Evolutionary conservation across 2,797 vertebrate species (phyloP).

Genomic region (Lepilemur septentrionalis): DNA sequence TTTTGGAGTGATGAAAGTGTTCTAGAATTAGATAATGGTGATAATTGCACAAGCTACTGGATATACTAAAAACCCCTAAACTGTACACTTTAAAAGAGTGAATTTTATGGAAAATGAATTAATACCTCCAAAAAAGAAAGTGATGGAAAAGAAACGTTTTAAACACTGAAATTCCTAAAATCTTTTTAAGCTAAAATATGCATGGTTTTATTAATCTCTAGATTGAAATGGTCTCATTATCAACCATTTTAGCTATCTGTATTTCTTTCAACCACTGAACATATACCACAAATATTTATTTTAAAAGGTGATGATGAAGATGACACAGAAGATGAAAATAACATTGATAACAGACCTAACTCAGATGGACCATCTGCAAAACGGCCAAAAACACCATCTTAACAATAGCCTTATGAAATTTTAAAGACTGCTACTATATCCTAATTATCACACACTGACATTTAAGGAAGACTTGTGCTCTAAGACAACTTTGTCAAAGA

Average conservation of each 20-base stretch:
- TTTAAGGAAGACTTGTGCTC: background rate
- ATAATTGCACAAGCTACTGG: background rate
- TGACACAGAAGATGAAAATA: constrained; percentile 83
- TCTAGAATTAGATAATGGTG: background rate
- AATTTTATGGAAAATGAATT: constrained; percentile 8
- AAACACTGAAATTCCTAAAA: constrained; percentile 24
- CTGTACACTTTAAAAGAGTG: background rate
- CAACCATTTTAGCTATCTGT: constrained; percentile 7
- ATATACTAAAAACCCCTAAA: background rate
- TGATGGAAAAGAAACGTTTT: background rate
- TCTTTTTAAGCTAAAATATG: background rate
- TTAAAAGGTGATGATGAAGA: constrained; percentile 81
- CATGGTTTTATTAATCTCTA: constrained; percentile 38
- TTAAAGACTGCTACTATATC: background rate
- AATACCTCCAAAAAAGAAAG: background rate
- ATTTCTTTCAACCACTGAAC: constrained; percentile 46
- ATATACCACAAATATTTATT: constrained; percentile 73
- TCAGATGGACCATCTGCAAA: constrained; percentile 87
- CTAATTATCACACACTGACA: background rate
- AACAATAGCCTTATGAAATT: background rate
- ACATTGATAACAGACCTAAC: constrained; percentile 41
- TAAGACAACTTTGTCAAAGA: background rate
- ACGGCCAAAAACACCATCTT: constrained; percentile 82
- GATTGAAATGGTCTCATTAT: constrained; percentile 29
- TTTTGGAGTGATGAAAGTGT: background rate